phyloP scores from a whole-genome alignment of 2,888 invertebrate genomes.

The Seladonia tumulorum region DNA sequence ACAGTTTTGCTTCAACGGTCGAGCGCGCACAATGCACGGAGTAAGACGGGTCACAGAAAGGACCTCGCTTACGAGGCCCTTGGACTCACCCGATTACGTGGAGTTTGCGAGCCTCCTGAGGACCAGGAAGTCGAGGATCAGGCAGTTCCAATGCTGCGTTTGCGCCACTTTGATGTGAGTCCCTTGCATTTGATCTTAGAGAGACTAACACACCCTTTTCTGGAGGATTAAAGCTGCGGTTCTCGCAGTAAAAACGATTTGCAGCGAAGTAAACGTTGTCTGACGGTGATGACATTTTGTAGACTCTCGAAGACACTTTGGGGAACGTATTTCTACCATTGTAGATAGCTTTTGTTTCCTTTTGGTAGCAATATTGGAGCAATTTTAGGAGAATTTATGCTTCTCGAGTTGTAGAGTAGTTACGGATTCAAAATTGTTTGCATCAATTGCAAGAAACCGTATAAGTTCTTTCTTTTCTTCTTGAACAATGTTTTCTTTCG shows the following conservation, averaged over 20 bases:
- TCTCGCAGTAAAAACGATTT: neutral
- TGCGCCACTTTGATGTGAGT: slow-evolving; percentile 90
- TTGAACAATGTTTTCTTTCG: too few relatives aligned
- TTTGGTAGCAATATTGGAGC: too few relatives aligned
- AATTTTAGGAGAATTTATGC: too few relatives aligned
- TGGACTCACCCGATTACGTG: slow-evolving; percentile 84
- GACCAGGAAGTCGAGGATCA: slow-evolving; percentile 83
- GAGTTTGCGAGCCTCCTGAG: slow-evolving; percentile 85
- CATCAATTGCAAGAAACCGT: too few relatives aligned
- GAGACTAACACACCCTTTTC: neutral
- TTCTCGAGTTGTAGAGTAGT: too few relatives aligned
- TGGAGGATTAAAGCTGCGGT: neutral
- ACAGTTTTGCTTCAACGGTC: neutral
- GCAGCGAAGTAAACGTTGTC: too few relatives aligned
- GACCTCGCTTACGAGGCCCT: slow-evolving; percentile 84
- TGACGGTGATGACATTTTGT: too few relatives aligned
- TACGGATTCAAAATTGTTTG: too few relatives aligned
- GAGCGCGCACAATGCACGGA: slow-evolving; percentile 26
- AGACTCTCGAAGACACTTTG: too few relatives aligned
- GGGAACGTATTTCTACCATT: too few relatives aligned
- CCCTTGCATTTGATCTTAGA: neutral
- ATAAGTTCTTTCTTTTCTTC: too few relatives aligned
- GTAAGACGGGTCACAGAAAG: slow-evolving; percentile 83
- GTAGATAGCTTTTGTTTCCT: too few relatives aligned
- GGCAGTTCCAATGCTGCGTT: slow-evolving; percentile 89